Percentiles rank a stretch among this genome's conserved stretches.
phyloP scores from a whole-genome alignment of 1,140 invertebrate genomes.

The Steinernema feltiae region DNA sequence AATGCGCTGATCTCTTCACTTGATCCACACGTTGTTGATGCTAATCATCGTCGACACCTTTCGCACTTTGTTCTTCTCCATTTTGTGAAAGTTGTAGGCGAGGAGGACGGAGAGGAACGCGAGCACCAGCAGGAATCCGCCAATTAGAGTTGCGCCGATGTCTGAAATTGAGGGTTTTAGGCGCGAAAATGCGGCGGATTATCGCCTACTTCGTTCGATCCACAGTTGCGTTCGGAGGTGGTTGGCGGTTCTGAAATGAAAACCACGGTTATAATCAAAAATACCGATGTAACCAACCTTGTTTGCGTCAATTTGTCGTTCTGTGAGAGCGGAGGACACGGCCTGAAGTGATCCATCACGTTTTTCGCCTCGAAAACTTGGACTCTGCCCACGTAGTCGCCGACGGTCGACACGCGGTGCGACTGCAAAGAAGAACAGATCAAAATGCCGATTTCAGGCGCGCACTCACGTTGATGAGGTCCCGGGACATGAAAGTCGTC shows the following conservation, averaged over 20 bases:
- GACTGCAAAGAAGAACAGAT: background rate
- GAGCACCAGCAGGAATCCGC: background rate
- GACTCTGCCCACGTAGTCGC: background rate
- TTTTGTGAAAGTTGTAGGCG: background rate
- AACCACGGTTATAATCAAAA: background rate
- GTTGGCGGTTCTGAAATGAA: background rate
- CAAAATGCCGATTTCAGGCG: background rate
- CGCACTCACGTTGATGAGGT: background rate
- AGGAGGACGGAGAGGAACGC: background rate
- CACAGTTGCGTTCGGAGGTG: background rate
- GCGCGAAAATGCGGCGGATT: background rate
- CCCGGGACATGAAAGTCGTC: background rate
- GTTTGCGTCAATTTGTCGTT: background rate
- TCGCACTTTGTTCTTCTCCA: background rate
- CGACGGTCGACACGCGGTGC: background rate
- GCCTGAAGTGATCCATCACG: constrained; percentile 3
- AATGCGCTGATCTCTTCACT: background rate
- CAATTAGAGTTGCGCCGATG: background rate
- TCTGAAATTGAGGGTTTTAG: background rate
- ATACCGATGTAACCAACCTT: background rate
- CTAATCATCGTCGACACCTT: background rate
- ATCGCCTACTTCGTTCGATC: background rate
- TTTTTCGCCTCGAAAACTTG: constrained; percentile 6
- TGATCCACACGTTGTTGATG: background rate
- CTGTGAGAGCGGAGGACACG: background rate